Base-by-base conservation (phyloP, 1,140 invertebrate species). In the Euwallacea fornicatus region DNA sequence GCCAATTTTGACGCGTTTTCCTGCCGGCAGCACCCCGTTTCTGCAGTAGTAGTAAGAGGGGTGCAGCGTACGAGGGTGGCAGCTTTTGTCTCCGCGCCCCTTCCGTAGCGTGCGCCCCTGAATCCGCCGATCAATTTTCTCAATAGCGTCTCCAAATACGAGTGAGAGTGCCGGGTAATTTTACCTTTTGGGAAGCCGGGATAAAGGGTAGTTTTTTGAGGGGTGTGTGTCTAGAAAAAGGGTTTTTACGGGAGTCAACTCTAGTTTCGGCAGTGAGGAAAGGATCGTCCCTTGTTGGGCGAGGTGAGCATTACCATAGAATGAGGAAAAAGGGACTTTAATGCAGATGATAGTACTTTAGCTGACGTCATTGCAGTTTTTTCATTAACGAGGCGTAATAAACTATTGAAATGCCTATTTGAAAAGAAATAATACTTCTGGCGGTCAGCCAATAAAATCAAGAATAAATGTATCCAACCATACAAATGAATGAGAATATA, bases 271-370 rank as follows among this genome's bases (percentile, higher is more conserved):
- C 21, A 3, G 13, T 50, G 13, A 11, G 13, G n/a, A 43, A 42
- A 66, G n/a, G 43, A 68, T 68, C 66, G 66, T 68, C 66, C 66
- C 66, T 68, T 21, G 66, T 50, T 68, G 66, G 66, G 66, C 66
- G 66, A 68, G 66, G 66, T 68, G 50, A 68, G 66, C 60, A 10
- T 21, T 60, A 10, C 53, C 7, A 10, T 55, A 15, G 21, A 33
- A 2, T 33, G 21, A 33, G 21, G 21, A 33, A 33, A 33, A 33
- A 33, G 4, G 46, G 13, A 50, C 13, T 13, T 50, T 11, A 50
- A 11, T 50, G 13, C 13, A 6, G 9, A 50, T 50, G 13, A 50
- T 50, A 11, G 13, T 13, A 11, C 46, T 13, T 50, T 10, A 50
- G 13, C 46, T 11, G 13, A 50, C 46, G 13, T 50, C 13, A 11